These are phyloP conservation scores for Herpetotheres cachinnans DNA, from an alignment of 2,113 vertebrate genomes.

Conservation along the genomic window DNA sequence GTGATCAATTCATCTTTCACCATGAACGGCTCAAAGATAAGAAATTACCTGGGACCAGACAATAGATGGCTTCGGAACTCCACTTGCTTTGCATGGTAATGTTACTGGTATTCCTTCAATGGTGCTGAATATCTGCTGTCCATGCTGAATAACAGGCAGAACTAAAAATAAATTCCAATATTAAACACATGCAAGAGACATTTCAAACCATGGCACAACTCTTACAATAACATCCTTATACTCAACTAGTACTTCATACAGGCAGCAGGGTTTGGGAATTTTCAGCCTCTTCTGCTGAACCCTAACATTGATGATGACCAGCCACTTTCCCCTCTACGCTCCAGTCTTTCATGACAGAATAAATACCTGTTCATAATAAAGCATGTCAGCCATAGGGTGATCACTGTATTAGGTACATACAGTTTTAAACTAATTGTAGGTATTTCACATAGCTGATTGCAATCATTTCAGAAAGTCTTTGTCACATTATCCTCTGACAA, in stretches of 20 bases:
- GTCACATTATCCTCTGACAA: background rate
- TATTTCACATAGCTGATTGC: background rate
- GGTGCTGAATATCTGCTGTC: slow-evolving; percentile 93
- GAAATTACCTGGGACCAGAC: slow-evolving; percentile 89
- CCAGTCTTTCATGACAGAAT: background rate
- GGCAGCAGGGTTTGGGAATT: background rate
- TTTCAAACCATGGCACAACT: background rate
- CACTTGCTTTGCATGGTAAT: slow-evolving; percentile 86
- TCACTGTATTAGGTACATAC: rapidly evolving
- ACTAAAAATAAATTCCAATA: slow-evolving; percentile 73
- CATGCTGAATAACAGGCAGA: slow-evolving; percentile 89
- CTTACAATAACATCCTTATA: background rate
- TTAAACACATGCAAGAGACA: background rate
- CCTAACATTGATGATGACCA: background rate
- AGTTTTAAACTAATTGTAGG: background rate
- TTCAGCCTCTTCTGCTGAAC: background rate
- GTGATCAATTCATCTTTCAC: background rate
- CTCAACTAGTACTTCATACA: background rate
- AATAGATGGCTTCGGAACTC: slow-evolving; percentile 87
- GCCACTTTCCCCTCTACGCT: background rate
- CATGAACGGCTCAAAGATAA: background rate
- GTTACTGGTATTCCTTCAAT: slow-evolving; percentile 87
- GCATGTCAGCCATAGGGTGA: background rate
- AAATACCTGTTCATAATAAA: background rate
- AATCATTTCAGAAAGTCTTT: background rate